These are phyloP conservation scores for Corythornis madagascariensis DNA, from an alignment of 2,113 vertebrate genomes.

Conservation along the genomic window DNA sequence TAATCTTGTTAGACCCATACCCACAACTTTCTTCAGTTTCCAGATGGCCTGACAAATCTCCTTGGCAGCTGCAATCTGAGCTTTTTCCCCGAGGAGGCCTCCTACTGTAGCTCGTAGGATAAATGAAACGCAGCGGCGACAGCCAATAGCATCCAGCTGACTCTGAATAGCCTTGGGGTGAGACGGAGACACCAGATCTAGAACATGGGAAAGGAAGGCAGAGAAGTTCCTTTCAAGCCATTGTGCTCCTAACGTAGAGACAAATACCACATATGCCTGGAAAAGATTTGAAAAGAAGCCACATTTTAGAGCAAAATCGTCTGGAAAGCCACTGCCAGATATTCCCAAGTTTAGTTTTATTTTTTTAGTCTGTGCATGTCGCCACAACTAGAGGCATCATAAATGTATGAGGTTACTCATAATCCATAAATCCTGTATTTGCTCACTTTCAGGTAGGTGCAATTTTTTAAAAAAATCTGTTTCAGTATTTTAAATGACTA, in stretches of 20 bases:
- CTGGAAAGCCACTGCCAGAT: neutral
- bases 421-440: neutral
- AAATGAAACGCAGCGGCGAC: conserved; percentile 87
- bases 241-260: conserved; percentile 83
- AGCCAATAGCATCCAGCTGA: conserved; percentile 77
- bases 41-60: conserved; percentile 85
- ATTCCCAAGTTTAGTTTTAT: neutral
- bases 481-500: neutral
- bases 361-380: neutral
- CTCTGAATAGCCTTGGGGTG: conserved; percentile 81
- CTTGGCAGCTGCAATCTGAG: conserved; percentile 88
- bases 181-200: conserved; percentile 85
- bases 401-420: neutral
- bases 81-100: conserved; percentile 91
- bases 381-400: neutral
- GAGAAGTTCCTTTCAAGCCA: conserved; percentile 92
- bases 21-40: conserved; percentile 83
- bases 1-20: conserved; percentile 77
- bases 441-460: neutral
- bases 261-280: conserved; percentile 90
- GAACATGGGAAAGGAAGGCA: conserved; percentile 81
- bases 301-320: neutral
- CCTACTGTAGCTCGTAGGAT: conserved; percentile 87
- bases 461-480: neutral
- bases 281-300: conserved; percentile 60